Conservation (phyloP, 2,888 invertebrate genomes). For the Teinopalpus imperialis region DNA sequence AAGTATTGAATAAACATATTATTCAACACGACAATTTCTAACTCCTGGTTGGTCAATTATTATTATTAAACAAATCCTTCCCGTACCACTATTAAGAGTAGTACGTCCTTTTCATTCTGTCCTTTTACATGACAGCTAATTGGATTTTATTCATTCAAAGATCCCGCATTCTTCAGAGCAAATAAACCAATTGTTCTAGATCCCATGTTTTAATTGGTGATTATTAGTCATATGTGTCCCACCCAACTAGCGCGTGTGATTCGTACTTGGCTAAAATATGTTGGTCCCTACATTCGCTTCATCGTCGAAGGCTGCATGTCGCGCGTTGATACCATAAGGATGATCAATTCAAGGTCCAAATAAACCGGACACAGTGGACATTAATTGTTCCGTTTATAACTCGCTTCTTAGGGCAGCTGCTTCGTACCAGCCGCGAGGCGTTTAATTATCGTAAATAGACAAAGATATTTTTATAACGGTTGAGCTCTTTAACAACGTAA, state of each 20-base stretch:
- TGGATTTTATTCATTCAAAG: slow-evolving; percentile 28
- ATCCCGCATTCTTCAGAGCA: slow-evolving; percentile 44
- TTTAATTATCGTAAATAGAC: slow-evolving; percentile 79
- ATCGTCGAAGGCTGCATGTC: slow-evolving; percentile 31
- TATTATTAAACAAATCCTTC: slow-evolving; percentile 15
- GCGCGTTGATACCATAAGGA: slow-evolving; percentile 32
- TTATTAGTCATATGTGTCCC: slow-evolving; percentile 74
- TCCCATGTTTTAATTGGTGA: slow-evolving; percentile 74
- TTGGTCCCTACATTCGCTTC: slow-evolving; percentile 40
- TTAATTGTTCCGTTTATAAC: slow-evolving; percentile 78
- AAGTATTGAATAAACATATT: no score
- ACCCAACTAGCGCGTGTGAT: slow-evolving; percentile 54
- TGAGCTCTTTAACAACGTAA: slow-evolving; percentile 67
- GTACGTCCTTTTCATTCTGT: neutral
- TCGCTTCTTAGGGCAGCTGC: slow-evolving; percentile 75
- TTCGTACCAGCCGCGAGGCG: slow-evolving; percentile 70
- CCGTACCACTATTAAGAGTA: slow-evolving; percentile 10
- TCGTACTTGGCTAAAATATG: slow-evolving; percentile 45
- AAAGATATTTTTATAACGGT: slow-evolving; percentile 79
- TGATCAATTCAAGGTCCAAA: slow-evolving; percentile 47
- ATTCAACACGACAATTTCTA: no score
- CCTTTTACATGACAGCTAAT: slow-evolving; percentile 22
- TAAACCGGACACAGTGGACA: slow-evolving; percentile 51
- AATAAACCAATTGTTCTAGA: slow-evolving; percentile 50
- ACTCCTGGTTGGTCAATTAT: neutral